Evolutionary conservation across 1,140 invertebrate genomes (phyloP), one percentile per base, ranked within the genome.

Genomic region (Drosophila auraria): DNA sequence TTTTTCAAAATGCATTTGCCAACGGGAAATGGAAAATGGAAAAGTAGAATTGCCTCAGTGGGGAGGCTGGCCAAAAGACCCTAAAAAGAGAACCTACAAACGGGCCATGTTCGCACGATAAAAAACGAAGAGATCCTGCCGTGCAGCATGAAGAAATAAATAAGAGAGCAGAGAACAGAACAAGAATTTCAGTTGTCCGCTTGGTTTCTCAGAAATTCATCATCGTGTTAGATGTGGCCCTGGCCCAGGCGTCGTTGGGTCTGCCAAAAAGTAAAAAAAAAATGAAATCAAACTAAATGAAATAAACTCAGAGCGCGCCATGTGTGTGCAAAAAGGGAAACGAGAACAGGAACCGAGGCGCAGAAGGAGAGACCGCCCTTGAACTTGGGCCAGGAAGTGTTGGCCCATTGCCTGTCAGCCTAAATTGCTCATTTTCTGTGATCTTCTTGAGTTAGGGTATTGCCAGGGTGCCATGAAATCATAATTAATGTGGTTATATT

Each of bases 371-470:
- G 38, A 40, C 65, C 57, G 66, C 69, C 83, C 83, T 87, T 87
- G 83, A 87, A 87, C 83, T 83, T 89, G 81, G 68, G 25, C 54
- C 72, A 83, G 84, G 83, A 87, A 87, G 81, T 80, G 68, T 64
- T 77, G 79, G 58, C 58, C 80, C 83, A 87, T 82, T 82, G 75
- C 57, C 70, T 74, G 44, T 17, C 23, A 49, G 61, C 47, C 65
- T 59, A 62, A 80, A 75, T 66, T 66, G 44, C 5, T 38, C 30
- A 47, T 20, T 47, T 45, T 58, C 47, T 61, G 60, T 60, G 23
- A 33, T 60, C 33, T 6, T 5, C 0, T 8, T 11, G 8, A 27
- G 11, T n/a, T 11, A 40, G 54, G 30, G 45, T 9, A 15, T 30
- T 17, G 1, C 12, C 0, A 1, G 38, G 47, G 66, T 27, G 12